phyloP scores from a whole-genome alignment of 2,113 vertebrate species.

The Rhabdomys dilectus region DNA sequence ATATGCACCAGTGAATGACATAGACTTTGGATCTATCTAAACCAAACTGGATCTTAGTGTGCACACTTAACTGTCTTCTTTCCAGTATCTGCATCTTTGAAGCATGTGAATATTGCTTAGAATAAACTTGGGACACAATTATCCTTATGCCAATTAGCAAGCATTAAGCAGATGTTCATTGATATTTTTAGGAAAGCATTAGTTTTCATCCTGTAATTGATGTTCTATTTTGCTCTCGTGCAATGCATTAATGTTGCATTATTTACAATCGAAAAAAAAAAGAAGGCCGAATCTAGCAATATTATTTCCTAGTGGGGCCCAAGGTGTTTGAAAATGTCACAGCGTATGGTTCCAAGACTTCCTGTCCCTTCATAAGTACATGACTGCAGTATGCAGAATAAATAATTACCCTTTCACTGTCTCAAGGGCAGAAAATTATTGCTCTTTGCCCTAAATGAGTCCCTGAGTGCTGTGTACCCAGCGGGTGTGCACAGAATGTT shows the following conservation, averaged over 20 bases:
- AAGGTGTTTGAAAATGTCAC: constrained; percentile 24
- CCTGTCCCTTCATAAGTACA: constrained; percentile 22
- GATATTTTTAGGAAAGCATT: constrained; percentile 3
- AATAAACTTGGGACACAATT: background rate
- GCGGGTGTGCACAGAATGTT: constrained; percentile 69
- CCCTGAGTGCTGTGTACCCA: constrained; percentile 43
- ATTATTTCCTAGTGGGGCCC: background rate
- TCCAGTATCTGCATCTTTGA: background rate
- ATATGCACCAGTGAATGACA: background rate
- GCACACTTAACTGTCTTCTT: background rate
- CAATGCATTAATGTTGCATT: background rate
- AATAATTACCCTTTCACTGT: constrained; percentile 66
- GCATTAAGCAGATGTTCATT: background rate
- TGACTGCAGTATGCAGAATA: constrained; percentile 41
- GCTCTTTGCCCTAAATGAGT: constrained; percentile 63
- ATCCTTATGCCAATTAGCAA: background rate
- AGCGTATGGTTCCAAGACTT: background rate
- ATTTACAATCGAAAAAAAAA: constrained; percentile 31
- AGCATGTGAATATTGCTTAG: background rate
- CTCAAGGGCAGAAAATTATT: constrained; percentile 74
- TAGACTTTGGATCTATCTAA: background rate
- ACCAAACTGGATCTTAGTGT: background rate
- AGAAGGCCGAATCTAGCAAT: constrained; percentile 16
- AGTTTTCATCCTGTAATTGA: constrained; percentile 27
- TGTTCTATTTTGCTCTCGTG: constrained; percentile 38